These are phyloP conservation scores for Pangasius larnaudii DNA, from an alignment of 2,797 vertebrate genomes.

Conservation along the genomic window DNA sequence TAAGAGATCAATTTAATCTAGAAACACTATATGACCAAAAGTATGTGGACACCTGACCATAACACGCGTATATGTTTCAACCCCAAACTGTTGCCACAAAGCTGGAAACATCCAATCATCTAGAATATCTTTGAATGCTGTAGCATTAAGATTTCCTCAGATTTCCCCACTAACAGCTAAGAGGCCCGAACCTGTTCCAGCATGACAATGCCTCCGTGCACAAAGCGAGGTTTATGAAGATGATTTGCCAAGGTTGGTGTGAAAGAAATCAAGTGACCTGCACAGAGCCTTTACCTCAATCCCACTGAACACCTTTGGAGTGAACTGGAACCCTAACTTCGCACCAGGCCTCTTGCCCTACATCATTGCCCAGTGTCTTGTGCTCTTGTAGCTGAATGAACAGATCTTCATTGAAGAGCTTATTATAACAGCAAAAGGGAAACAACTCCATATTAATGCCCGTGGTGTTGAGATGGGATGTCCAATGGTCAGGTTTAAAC, in stretches of 20 bases:
- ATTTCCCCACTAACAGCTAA: not conserved
- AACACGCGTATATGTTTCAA: not conserved
- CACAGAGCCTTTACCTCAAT: not conserved
- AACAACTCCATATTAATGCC: not conserved
- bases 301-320: not conserved
- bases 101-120: not conserved
- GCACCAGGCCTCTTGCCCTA: not conserved
- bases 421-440: not conserved
- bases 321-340: not conserved
- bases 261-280: not conserved
- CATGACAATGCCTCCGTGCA: not conserved
- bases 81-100: not conserved
- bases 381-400: not conserved
- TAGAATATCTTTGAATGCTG: not conserved
- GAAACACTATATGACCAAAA: not conserved
- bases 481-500: not conserved
- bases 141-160: not conserved
- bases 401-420: not conserved
- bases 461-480: not conserved
- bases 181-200: not conserved
- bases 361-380: not conserved
- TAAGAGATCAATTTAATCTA: not conserved
- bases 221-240: not conserved
- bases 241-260: not conserved
- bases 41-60: not conserved